Conservation (phyloP, 2,888 invertebrate genomes). For the Xestia c-nigrum region DNA sequence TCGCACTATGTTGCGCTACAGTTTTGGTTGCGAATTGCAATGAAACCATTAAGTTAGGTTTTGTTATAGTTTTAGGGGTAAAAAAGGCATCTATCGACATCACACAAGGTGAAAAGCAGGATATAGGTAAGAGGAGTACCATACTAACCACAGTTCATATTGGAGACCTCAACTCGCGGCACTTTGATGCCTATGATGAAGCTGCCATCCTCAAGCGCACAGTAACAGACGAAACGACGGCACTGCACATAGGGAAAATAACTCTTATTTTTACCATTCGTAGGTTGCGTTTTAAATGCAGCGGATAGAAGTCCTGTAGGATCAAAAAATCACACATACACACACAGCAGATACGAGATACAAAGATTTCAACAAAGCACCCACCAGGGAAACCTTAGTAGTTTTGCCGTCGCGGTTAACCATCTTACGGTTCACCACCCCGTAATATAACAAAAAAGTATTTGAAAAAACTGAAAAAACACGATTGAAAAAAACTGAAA, state of each 20-base stretch:
- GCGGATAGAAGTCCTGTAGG: background rate
- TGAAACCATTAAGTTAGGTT: background rate
- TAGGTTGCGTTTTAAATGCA: background rate
- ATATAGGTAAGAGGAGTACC: no score
- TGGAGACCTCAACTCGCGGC: constrained; percentile 85
- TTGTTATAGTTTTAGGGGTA: background rate
- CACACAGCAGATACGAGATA: background rate
- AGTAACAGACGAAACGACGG: constrained; percentile 86
- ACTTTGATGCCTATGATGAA: constrained; percentile 84
- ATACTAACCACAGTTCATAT: constrained; percentile 85
- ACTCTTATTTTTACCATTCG: background rate
- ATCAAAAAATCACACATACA: background rate
- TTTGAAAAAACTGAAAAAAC: no score
- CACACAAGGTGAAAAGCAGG: no score
- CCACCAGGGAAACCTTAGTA: background rate
- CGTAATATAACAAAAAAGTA: no score
- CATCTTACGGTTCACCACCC: no score
- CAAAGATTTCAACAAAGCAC: background rate
- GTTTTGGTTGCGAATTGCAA: background rate
- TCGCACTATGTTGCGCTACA: background rate
- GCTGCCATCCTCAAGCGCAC: constrained; percentile 84
- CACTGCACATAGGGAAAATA: constrained; percentile 72
- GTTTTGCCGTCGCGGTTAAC: no score
- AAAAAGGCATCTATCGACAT: background rate
- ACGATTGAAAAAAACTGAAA: no score